These are phyloP conservation scores for Antechinus flavipes DNA, from an alignment of 2,113 vertebrate genomes.

Conservation along the genomic window DNA sequence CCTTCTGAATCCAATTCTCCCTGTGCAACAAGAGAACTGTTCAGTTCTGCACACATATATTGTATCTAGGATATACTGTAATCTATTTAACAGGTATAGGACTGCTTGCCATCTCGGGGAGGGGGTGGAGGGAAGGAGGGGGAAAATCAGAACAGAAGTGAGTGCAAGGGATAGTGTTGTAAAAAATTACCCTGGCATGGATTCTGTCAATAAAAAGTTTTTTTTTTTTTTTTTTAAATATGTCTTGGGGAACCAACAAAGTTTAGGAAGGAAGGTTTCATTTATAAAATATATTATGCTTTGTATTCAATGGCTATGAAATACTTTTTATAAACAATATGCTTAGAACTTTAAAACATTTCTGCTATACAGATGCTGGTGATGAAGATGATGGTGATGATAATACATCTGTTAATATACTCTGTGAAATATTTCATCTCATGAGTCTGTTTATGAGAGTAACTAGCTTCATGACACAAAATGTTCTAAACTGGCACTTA, in stretches of 20 bases:
- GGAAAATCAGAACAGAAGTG: too few relatives aligned
- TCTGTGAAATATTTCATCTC: neutral
- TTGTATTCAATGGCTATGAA: neutral
- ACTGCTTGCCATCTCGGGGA: too few relatives aligned
- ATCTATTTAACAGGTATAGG: too few relatives aligned
- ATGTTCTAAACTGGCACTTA: neutral
- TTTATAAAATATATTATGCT: neutral
- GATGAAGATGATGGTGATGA: neutral
- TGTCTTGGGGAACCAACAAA: neutral
- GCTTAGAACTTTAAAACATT: neutral
- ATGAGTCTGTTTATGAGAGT: neutral
- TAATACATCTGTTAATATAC: neutral
- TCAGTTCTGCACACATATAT: too few relatives aligned
- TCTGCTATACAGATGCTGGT: neutral
- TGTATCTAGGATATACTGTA: too few relatives aligned
- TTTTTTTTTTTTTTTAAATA: neutral
- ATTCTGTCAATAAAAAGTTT: too few relatives aligned
- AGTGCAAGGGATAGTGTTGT: too few relatives aligned
- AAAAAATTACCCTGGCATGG: too few relatives aligned
- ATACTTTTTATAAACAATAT: neutral
- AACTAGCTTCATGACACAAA: neutral
- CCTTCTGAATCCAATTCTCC: too few relatives aligned
- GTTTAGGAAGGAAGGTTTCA: neutral
- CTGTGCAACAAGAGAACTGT: too few relatives aligned
- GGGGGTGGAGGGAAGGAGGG: too few relatives aligned